Evolutionary conservation across 2,888 invertebrate species (phyloP), one percentile per base, ranked within the genome.

Genomic region (Monochamus alternatus): DNA sequence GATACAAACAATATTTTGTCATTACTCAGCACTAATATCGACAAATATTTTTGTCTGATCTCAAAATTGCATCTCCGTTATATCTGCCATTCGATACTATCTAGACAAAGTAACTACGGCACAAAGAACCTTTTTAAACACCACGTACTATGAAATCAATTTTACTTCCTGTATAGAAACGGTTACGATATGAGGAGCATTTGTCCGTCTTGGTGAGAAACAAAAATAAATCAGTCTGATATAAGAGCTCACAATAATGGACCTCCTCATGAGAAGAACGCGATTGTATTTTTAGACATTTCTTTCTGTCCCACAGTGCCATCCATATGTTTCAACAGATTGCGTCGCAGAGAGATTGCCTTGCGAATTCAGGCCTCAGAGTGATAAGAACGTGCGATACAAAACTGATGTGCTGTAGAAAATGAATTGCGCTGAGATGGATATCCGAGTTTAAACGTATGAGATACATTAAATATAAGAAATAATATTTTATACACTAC

Each of bases 231-330:
- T 55, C 55, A 55, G 55, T 55, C 55, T 14, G 55, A 60, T 60
- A 60, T 12, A 10, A 60, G 31, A 12, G 22, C n/a, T 31, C 31
- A 38, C 9, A 60, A 60, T 60, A 60, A 60, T 60, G 60, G 60
- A 60, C 60, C 60, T 60, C 60, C 60, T 60, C 60, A 60, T 60
- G 60, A 60, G 60, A 31, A 60, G 60, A 60, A 60, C n/a, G 60
- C 55, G 55, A 14, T 55, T n/a, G 12, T 60, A 60, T 60, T 60
- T 60, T 32, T 38, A 60, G 60, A 10, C 14, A 8, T 32, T n/a
- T 47, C 47, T 3, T 58, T 14, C 30, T 58, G 14, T 58, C 30
- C 14, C 22, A 14, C 58, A 60, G n/a, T 32, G 38, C 60, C 60
- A 60, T 32, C 60, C 60, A 60, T 32, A 38, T 60, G 60, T 60